Evolutionary conservation across 2,888 invertebrate species (phyloP).

Genomic region (Trilocha varians): DNA sequence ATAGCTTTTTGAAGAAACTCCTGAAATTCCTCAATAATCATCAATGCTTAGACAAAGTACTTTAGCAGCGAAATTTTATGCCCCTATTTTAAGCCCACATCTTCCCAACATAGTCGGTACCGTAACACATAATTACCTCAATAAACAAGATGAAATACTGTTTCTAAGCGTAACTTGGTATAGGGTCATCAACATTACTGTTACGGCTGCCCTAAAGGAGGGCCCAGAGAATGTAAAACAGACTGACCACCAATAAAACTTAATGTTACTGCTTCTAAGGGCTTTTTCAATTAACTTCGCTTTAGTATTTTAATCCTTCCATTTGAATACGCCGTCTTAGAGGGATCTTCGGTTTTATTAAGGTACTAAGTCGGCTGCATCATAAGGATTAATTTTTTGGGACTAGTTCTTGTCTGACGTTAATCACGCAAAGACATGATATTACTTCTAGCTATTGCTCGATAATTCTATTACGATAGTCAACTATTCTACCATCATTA

Average conservation of each 20-base stretch:
- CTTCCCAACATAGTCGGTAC: too few relatives aligned
- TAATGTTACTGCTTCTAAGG: conserved; percentile 31
- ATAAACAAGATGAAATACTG: conserved; percentile 7
- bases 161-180: conserved; percentile 1
- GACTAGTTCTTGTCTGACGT: too few relatives aligned
- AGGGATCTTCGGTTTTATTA: background rate
- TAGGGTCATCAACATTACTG: conserved; percentile 36
- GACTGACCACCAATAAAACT: conserved; percentile 45
- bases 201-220: conserved; percentile 20
- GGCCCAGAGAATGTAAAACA: conserved; percentile 22
- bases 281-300: conserved; percentile 49
- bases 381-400: too few relatives aligned
- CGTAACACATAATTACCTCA: background rate
- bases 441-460: too few relatives aligned
- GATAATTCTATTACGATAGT: too few relatives aligned
- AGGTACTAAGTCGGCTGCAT: too few relatives aligned
- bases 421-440: too few relatives aligned
- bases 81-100: background rate
- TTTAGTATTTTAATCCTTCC: conserved; percentile 40
- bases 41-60: too few relatives aligned
- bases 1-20: too few relatives aligned
- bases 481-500: too few relatives aligned
- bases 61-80: background rate
- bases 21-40: too few relatives aligned
- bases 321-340: conserved; percentile 16